phyloP scores from a whole-genome alignment of 2,888 invertebrate genomes.

The Dolichopus griseipennis region DNA sequence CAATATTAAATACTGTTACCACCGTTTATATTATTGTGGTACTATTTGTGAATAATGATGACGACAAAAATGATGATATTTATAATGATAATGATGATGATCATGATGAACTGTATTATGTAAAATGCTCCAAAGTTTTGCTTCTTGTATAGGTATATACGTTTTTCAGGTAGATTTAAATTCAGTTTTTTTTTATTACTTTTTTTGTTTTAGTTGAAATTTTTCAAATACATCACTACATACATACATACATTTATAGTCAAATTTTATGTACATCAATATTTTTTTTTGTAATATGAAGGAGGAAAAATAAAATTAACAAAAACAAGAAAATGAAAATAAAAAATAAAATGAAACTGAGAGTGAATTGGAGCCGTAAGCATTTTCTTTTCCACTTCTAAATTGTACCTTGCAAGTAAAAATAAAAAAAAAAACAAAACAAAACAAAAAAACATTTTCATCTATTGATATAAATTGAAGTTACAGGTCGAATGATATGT shows the following conservation, averaged over 20 bases:
- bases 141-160: not conserved
- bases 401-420: not conserved
- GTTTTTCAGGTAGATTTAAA: not conserved
- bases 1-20: not conserved
- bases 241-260: not conserved
- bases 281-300: not conserved
- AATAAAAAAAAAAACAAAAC: not conserved
- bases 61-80: not conserved
- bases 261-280: not conserved
- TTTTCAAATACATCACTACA: no score
- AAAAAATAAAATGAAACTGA: not conserved
- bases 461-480: constrained; percentile 44
- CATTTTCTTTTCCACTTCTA: not conserved
- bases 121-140: not conserved
- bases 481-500: constrained; percentile 39
- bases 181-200: not conserved
- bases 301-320: not conserved
- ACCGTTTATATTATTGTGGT: not conserved
- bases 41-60: not conserved
- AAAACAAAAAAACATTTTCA: not conserved
- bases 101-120: not conserved
- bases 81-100: not conserved
- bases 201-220: no score
- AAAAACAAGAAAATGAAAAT: not conserved
- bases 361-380: constrained; percentile 1